Conservation (phyloP, 2,797 vertebrate genomes). For the Vipera ursinii region DNA sequence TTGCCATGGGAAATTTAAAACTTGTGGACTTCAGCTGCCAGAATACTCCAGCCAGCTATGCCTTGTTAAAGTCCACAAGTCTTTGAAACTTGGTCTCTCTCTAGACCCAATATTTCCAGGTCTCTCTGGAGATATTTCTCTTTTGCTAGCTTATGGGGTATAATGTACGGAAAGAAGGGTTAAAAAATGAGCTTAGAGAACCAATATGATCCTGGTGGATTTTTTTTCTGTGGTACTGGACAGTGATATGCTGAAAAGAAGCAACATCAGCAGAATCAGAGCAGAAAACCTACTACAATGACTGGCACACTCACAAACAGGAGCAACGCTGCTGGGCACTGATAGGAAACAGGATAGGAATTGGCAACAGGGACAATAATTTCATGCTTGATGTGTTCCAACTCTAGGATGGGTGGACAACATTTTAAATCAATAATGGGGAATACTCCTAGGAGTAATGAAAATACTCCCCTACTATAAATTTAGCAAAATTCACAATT, state of each 20-base stretch:
- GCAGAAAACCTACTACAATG: background rate
- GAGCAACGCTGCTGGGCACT: background rate
- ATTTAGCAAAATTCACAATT: background rate
- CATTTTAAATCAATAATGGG: background rate
- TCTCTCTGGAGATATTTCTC: too few relatives aligned
- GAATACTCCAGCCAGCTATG: too few relatives aligned
- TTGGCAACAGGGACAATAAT: background rate
- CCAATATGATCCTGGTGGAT: too few relatives aligned
- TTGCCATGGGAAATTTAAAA: too few relatives aligned
- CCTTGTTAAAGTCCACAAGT: too few relatives aligned
- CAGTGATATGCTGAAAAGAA: background rate
- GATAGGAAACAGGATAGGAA: background rate
- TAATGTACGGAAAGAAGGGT: too few relatives aligned
- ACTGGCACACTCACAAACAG: background rate
- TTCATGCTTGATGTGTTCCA: background rate
- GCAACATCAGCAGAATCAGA: background rate
- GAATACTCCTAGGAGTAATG: background rate
- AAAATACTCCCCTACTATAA: background rate
- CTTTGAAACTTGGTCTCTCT: background rate
- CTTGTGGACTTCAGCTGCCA: too few relatives aligned
- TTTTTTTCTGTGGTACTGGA: too few relatives aligned
- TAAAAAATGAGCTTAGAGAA: too few relatives aligned
- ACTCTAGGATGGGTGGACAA: background rate
- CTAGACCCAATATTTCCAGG: background rate
- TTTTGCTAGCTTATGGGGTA: too few relatives aligned